Percentiles rank a stretch among this genome's conserved stretches.
Conservation (phyloP, 2,888 invertebrate genomes). For the Tolmerus cingulatus region DNA sequence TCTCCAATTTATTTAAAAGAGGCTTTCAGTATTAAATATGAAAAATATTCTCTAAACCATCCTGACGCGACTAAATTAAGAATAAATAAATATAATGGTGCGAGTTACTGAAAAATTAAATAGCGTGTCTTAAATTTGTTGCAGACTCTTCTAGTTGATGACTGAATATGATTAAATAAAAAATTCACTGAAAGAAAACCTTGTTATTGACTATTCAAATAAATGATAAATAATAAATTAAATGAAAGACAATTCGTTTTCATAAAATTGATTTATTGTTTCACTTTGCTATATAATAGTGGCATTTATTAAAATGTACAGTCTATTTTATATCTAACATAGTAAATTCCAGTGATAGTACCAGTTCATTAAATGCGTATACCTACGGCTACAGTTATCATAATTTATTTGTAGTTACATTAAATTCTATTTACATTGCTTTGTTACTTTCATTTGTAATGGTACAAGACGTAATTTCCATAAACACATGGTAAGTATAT, state of each 20-base stretch:
- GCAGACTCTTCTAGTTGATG: too few relatives aligned
- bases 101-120: too few relatives aligned
- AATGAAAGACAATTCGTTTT: neutral
- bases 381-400: neutral
- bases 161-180: too few relatives aligned
- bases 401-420: slow-evolving; percentile 10
- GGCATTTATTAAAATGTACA: slow-evolving; percentile 42
- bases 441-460: slow-evolving; percentile 6
- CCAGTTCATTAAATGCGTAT: slow-evolving; percentile 22
- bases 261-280: slow-evolving; percentile 42
- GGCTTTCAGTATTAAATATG: too few relatives aligned
- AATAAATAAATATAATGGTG: too few relatives aligned
- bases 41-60: too few relatives aligned
- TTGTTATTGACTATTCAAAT: too few relatives aligned
- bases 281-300: slow-evolving; percentile 29
- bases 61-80: too few relatives aligned
- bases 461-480: neutral
- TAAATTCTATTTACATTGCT: slow-evolving; percentile 23
- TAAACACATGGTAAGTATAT: neutral
- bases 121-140: too few relatives aligned
- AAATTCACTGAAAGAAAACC: too few relatives aligned
- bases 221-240: too few relatives aligned
- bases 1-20: too few relatives aligned
- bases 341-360: slow-evolving; percentile 42
- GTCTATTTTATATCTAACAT: slow-evolving; percentile 35